Conservation (phyloP, 2,113 vertebrate genomes). For the Trachemys scripta region DNA sequence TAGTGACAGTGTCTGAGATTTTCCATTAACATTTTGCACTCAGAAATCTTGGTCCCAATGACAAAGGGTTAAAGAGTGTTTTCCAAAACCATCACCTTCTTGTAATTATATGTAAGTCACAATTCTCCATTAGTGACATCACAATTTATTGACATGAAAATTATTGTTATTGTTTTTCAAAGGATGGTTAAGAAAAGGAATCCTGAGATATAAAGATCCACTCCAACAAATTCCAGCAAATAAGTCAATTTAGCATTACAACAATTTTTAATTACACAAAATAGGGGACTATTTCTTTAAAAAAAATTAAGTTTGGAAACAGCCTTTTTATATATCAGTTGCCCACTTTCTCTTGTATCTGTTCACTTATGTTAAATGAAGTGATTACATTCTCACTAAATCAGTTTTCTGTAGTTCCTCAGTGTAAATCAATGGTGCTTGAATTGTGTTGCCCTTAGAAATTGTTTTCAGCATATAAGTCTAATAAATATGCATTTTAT, state of each 20-base stretch:
- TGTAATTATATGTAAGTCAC: background rate
- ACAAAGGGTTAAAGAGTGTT: background rate
- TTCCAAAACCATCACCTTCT: background rate
- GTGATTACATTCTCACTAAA: slow-evolving; percentile 2
- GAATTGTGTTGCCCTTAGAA: slow-evolving; percentile 41
- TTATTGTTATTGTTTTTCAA: background rate
- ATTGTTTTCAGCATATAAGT: slow-evolving; percentile 40
- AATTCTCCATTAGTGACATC: background rate
- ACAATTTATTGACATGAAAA: background rate
- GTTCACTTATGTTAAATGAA: slow-evolving; percentile 40
- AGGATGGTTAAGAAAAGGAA: slow-evolving; percentile 19
- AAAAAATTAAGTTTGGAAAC: background rate
- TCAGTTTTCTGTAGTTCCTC: slow-evolving; percentile 26
- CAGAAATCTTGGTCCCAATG: slow-evolving; percentile 13
- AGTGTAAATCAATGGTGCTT: slow-evolving; percentile 38
- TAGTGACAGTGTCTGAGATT: background rate
- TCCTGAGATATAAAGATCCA: background rate
- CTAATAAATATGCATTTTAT: slow-evolving; percentile 22
- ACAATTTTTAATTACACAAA: background rate
- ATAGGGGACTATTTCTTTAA: background rate
- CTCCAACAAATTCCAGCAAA: background rate
- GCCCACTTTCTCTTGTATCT: background rate
- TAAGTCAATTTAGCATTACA: background rate
- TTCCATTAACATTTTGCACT: slow-evolving; percentile 1
- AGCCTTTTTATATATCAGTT: background rate